phyloP scores from a whole-genome alignment of 1,140 invertebrate genomes.

The Cyrtorhinus lividipennis region DNA sequence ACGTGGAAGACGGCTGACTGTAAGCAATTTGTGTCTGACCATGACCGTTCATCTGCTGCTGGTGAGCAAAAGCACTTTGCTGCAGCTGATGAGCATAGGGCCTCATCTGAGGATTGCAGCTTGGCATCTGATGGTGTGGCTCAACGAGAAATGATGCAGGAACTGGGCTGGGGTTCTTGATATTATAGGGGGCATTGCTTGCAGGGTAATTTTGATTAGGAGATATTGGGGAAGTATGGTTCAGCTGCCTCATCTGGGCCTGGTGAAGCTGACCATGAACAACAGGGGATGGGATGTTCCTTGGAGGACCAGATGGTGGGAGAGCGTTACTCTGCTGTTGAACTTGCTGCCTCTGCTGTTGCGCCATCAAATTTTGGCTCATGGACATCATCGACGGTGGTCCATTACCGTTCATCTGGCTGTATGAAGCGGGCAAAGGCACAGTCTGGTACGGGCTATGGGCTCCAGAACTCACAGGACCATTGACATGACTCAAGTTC shows the following conservation, averaged over 20 bases:
- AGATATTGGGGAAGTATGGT: background rate
- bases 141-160: background rate
- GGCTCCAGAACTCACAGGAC: background rate
- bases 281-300: background rate
- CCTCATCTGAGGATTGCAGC: background rate
- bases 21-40: slow-evolving; percentile 5
- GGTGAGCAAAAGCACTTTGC: slow-evolving; percentile 6
- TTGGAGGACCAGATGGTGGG: background rate
- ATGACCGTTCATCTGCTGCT: slow-evolving; percentile 13
- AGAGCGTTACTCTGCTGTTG: background rate
- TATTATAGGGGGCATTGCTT: background rate
- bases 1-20: slow-evolving; percentile 4
- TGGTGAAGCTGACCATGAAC: background rate
- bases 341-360: background rate
- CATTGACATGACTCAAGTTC: background rate
- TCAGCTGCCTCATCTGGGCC: background rate
- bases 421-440: background rate
- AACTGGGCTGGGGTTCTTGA: slow-evolving; percentile 1
- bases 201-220: background rate
- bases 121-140: background rate
- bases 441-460: background rate
- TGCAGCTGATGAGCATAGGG: slow-evolving; percentile 10
- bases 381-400: background rate
- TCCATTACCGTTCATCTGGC: background rate
- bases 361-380: background rate